Evolutionary conservation across 2,113 vertebrate genomes (phyloP).

Genomic region (Sterna hirundo): DNA sequence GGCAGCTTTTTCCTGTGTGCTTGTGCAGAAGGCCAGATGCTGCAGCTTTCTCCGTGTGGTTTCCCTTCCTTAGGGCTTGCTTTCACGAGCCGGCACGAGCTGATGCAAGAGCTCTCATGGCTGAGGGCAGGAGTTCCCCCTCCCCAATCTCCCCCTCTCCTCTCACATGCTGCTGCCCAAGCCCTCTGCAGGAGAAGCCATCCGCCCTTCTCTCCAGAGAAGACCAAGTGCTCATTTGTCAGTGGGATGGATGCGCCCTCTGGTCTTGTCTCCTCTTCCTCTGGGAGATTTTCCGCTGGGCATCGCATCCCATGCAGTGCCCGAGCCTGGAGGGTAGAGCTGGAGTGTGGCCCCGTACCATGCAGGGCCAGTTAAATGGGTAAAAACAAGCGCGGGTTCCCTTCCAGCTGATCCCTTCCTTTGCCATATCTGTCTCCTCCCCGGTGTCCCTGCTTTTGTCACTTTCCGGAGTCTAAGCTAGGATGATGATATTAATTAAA

Average conservation of each 20-base stretch:
- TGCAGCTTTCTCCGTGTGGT: background rate
- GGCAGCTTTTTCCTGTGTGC: background rate
- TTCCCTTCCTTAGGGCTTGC: background rate
- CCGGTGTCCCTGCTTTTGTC: background rate
- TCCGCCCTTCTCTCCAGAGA: background rate
- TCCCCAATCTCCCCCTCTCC: background rate
- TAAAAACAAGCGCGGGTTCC: background rate
- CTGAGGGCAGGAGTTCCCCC: background rate
- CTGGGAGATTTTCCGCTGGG: background rate
- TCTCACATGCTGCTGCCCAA: background rate
- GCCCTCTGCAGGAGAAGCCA: background rate
- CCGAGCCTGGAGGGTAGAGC: background rate
- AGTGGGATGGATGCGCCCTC: background rate
- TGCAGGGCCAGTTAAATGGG: background rate
- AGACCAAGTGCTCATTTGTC: background rate
- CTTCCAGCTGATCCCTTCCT: background rate
- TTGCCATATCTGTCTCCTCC: rapidly evolving
- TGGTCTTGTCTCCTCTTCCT: background rate
- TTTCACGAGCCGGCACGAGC: rapidly evolving
- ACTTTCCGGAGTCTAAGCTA: background rate
- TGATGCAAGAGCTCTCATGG: background rate
- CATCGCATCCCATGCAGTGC: background rate
- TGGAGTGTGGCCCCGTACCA: rapidly evolving
- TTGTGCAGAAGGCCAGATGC: background rate
- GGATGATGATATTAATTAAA: background rate